A percentile compares a stretch with the other conserved stretches of the same genome.
These are phyloP conservation scores for Sitobion miscanthi DNA, from an alignment of 1,140 invertebrate species.

Conservation along the genomic window DNA sequence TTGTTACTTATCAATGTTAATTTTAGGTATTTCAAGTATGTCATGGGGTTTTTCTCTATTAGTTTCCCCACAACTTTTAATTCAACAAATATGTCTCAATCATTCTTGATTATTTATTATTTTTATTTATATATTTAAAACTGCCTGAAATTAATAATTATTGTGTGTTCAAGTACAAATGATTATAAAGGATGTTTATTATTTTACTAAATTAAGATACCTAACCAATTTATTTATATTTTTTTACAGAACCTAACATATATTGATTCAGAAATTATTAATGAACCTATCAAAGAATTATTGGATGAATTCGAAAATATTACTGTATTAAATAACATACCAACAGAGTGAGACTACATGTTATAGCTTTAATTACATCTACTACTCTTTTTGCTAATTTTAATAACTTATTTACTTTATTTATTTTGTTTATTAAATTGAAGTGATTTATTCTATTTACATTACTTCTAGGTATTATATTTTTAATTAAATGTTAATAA, in stretches of 20 bases:
- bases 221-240: constrained; percentile 11
- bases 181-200: too few relatives aligned
- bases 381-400: not conserved
- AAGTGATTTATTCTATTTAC: not conserved
- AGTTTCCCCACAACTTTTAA: too few relatives aligned
- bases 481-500: not conserved
- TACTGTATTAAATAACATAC: not conserved
- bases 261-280: constrained; percentile 66
- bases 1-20: too few relatives aligned
- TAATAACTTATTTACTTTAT: not conserved
- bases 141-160: too few relatives aligned
- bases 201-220: not conserved
- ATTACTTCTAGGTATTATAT: not conserved
- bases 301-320: constrained; percentile 60
- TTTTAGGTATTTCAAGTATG: too few relatives aligned
- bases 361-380: not conserved
- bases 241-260: constrained; percentile 66
- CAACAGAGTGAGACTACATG: not conserved
- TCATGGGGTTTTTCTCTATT: too few relatives aligned
- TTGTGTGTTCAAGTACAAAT: too few relatives aligned
- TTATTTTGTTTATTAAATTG: not conserved
- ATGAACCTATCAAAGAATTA: constrained; percentile 67
- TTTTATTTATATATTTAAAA: too few relatives aligned
- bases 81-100: too few relatives aligned
- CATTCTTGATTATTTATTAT: too few relatives aligned